Percentiles rank a stretch among this genome's conserved stretches.
Evolutionary conservation across 2,888 invertebrate genomes (phyloP).

Genomic region (Mimachlamys varia): DNA sequence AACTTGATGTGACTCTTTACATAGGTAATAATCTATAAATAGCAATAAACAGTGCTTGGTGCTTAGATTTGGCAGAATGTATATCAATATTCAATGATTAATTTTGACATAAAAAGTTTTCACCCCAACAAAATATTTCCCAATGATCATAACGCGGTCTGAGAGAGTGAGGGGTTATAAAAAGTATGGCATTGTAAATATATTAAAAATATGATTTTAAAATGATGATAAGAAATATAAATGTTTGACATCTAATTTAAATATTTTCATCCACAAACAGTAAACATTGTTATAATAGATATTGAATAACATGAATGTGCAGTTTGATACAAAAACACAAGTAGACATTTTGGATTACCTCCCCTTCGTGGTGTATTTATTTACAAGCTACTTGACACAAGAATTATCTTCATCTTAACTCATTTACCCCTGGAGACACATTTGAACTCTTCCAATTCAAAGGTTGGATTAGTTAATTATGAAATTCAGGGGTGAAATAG

Average conservation of each 20-base stretch:
- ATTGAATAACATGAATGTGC: neutral
- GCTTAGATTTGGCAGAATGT: constrained; percentile 24
- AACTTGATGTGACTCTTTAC: too few relatives aligned
- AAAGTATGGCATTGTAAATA: neutral
- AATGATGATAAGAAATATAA: neutral
- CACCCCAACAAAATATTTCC: too few relatives aligned
- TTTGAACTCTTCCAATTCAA: neutral
- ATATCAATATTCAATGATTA: too few relatives aligned
- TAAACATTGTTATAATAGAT: neutral
- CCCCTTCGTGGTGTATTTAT: neutral
- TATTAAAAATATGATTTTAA: neutral
- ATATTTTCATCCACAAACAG: neutral
- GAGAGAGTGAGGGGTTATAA: too few relatives aligned
- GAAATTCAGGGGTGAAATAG: too few relatives aligned
- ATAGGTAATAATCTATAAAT: too few relatives aligned
- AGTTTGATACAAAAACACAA: neutral
- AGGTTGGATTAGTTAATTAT: neutral
- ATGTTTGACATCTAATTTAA: neutral
- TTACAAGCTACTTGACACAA: neutral
- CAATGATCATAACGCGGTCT: too few relatives aligned
- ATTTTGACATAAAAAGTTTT: too few relatives aligned
- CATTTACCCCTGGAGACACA: neutral
- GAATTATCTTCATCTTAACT: neutral
- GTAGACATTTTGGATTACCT: neutral
- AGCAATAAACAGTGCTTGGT: neutral